Evolutionary conservation across 2,797 vertebrate genomes (phyloP).

Genomic region (Siniperca scherzeri): DNA sequence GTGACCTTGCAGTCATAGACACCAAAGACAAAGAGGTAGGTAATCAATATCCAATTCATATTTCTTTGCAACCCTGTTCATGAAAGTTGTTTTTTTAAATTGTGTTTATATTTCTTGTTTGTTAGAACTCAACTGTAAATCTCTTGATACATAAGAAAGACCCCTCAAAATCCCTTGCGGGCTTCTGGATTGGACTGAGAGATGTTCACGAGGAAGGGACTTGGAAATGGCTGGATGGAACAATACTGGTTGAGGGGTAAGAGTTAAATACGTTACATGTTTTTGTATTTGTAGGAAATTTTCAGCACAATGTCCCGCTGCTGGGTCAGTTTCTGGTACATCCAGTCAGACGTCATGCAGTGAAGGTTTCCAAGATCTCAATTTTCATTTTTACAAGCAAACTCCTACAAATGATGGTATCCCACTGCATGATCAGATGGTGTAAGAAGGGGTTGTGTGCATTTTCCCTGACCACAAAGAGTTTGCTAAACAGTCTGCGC

Average conservation of each 20-base stretch:
- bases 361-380: not conserved
- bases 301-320: not conserved
- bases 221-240: constrained; percentile 76
- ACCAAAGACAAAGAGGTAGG: constrained; percentile 69
- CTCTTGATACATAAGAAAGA: not conserved
- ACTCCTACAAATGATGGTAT: not conserved
- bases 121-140: constrained; percentile 50
- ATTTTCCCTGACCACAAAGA: not conserved
- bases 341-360: not conserved
- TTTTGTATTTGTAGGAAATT: not conserved
- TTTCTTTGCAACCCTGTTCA: not conserved
- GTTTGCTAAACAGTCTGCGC: not conserved
- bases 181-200: constrained; percentile 72
- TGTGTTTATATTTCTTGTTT: not conserved
- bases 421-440: not conserved
- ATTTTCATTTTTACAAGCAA: not conserved
- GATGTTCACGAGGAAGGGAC: constrained; percentile 38
- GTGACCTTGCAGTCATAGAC: constrained; percentile 65
- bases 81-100: not conserved
- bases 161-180: accelerated
- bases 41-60: not conserved
- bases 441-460: not conserved
- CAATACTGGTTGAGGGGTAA: constrained; percentile 65
- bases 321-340: not conserved
- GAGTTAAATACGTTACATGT: not conserved